phyloP scores from a whole-genome alignment of 2,888 invertebrate genomes.

The Aphidius colemani region DNA sequence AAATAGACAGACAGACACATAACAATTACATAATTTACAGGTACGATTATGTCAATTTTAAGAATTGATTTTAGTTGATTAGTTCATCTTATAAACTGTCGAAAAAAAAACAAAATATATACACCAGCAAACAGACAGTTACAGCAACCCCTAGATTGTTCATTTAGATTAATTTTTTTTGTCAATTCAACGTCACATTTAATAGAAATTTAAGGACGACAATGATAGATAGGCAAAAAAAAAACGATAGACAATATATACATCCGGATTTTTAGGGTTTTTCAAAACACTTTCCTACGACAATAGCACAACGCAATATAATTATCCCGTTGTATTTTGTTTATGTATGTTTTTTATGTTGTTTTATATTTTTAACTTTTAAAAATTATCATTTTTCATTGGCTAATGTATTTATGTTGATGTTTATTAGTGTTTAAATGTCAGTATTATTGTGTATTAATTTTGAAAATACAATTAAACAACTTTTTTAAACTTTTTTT shows the following conservation, averaged over 20 bases:
- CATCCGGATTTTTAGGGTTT: slow-evolving; percentile 32
- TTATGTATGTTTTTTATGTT: slow-evolving; percentile 20
- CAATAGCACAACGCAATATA: slow-evolving; percentile 29
- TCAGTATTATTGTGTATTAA: too few relatives aligned
- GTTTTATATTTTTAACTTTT: slow-evolving; percentile 5
- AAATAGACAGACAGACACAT: slow-evolving; percentile 50
- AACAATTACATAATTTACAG: slow-evolving; percentile 35
- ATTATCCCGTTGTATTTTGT: slow-evolving; percentile 27
- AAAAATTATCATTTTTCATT: neutral
- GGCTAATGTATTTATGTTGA: too few relatives aligned
- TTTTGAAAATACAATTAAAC: too few relatives aligned
- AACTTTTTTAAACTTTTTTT: slow-evolving; percentile 22
- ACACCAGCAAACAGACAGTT: slow-evolving; percentile 9
- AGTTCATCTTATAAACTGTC: neutral
- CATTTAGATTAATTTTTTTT: too few relatives aligned
- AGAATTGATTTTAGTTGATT: slow-evolving; percentile 6
- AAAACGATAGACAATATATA: slow-evolving; percentile 24
- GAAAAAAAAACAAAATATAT: neutral
- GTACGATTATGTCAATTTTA: slow-evolving; percentile 8
- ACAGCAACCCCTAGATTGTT: too few relatives aligned
- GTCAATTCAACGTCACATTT: neutral
- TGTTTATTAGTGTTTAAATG: too few relatives aligned
- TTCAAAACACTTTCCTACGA: slow-evolving; percentile 37
- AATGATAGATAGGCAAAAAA: slow-evolving; percentile 26
- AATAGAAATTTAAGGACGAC: slow-evolving; percentile 23